Evolutionary conservation across 2,888 invertebrate species (phyloP).

Genomic region (Cheiracanthium punctorium): DNA sequence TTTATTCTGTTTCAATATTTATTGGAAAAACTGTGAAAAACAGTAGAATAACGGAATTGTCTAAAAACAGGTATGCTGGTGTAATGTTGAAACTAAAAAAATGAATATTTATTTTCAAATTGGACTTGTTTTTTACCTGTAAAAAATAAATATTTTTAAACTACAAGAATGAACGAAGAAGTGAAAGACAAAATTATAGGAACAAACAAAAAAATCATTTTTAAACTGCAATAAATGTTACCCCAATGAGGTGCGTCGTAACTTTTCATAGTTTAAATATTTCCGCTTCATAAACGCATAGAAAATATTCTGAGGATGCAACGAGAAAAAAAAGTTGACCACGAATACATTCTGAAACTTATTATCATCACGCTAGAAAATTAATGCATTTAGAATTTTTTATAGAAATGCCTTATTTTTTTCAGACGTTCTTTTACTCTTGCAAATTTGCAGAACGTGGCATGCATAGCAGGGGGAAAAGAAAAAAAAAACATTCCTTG

Average conservation of each 20-base stretch:
- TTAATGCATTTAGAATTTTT: conserved; percentile 45
- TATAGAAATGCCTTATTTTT: conserved; percentile 30
- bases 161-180: too few species aligned
- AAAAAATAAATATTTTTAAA: too few species aligned
- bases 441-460: background rate
- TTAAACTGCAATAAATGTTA: background rate
- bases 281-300: conserved; percentile 42
- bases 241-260: too few species aligned
- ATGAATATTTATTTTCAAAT: too few species aligned
- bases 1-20: too few species aligned
- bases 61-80: too few species aligned
- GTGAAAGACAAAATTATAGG: too few species aligned
- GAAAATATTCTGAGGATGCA: conserved; percentile 40
- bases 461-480: background rate
- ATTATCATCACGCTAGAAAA: conserved; percentile 28
- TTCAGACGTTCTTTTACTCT: conserved; percentile 27
- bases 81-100: too few species aligned
- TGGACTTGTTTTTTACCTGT: too few species aligned
- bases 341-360: conserved; percentile 44
- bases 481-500: background rate
- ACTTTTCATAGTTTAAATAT: conserved; percentile 33
- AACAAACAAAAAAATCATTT: too few species aligned
- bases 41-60: too few species aligned
- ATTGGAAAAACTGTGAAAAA: too few species aligned
- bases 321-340: conserved; percentile 51